Percentiles rank a stretch among this genome's conserved stretches.
These are phyloP conservation scores for Peromyscus leucopus DNA, from an alignment of 2,113 vertebrate species.

Conservation along the genomic window DNA sequence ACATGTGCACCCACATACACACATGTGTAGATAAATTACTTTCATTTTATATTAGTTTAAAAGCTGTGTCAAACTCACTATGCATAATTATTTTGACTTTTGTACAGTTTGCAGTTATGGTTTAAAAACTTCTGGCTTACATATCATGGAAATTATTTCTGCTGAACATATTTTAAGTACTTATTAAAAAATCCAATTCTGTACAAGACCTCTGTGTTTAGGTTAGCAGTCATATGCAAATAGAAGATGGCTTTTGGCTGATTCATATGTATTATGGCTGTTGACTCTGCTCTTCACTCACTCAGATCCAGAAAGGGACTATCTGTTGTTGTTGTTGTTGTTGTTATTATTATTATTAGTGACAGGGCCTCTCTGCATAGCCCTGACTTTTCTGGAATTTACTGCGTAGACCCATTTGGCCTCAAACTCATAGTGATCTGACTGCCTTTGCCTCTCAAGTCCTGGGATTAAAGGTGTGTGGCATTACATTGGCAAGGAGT, in stretches of 20 bases:
- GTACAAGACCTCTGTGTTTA: not conserved
- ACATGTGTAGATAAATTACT: not conserved
- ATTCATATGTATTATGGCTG: not conserved
- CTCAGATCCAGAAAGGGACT: not conserved
- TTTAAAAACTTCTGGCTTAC: not conserved
- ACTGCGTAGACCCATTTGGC: not conserved
- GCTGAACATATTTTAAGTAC: not conserved
- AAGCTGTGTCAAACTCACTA: not conserved
- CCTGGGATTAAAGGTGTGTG: not conserved
- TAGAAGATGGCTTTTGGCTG: not conserved
- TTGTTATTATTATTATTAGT: not conserved
- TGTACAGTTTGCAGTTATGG: not conserved
- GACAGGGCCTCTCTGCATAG: not conserved
- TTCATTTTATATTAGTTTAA: not conserved
- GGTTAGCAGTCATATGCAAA: not conserved
- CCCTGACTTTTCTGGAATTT: not conserved
- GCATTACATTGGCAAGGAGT: not conserved
- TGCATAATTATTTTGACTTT: not conserved
- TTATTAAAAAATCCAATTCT: not conserved
- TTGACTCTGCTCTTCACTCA: not conserved
- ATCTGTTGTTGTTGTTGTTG: not conserved
- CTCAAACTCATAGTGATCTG: not conserved
- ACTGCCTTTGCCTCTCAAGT: not conserved
- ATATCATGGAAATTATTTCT: not conserved
- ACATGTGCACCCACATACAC: not conserved